Percentiles rank a stretch among this genome's conserved stretches.
Conservation (phyloP, 2,888 invertebrate species). For the Malthinus seriepunctatus region DNA sequence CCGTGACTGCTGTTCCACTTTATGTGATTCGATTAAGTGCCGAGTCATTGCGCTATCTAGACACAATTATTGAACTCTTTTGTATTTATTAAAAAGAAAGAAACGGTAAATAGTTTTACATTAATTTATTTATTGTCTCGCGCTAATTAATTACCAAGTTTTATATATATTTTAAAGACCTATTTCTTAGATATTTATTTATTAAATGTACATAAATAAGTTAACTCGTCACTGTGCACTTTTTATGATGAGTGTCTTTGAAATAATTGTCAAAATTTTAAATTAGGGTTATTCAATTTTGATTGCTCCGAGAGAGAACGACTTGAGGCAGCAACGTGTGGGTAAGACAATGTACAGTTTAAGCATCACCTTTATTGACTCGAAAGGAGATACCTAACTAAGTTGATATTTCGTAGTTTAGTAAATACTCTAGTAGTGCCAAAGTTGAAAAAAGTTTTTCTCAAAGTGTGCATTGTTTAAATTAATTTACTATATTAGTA, state of each 20-base stretch:
- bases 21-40: conserved; percentile 30
- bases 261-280: no score
- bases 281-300: no score
- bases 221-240: conserved; percentile 18
- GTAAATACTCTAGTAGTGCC: conserved; percentile 23
- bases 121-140: conserved; percentile 1
- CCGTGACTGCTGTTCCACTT: conserved; percentile 23
- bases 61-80: background rate
- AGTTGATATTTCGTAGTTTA: background rate
- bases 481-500: conserved; percentile 3
- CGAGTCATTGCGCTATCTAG: conserved; percentile 13
- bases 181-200: conserved; percentile 20
- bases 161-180: background rate
- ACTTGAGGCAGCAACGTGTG: no score
- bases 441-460: conserved; percentile 11
- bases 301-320: no score
- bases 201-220: conserved; percentile 16
- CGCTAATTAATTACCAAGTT: background rate
- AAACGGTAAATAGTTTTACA: background rate
- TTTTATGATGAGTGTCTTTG: background rate
- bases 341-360: no score
- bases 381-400: no score
- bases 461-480: conserved; percentile 2
- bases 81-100: conserved; percentile 1
- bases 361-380: no score